Evolutionary conservation across 2,888 invertebrate genomes (phyloP).

Genomic region (Frankliniella fusca): DNA sequence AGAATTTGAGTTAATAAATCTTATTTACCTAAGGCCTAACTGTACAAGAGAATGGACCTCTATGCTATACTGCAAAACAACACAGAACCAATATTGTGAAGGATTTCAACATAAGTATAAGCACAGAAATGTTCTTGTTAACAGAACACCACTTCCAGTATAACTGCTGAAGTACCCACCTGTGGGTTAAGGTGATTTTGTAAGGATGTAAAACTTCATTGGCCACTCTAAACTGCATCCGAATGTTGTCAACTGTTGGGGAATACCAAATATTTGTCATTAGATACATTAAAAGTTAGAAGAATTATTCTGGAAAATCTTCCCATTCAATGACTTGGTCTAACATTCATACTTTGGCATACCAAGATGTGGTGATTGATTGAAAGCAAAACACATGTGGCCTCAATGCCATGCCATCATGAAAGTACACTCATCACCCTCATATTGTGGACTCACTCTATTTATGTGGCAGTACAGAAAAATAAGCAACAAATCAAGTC

Average conservation of each 20-base stretch:
- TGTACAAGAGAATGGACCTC: conserved; percentile 23
- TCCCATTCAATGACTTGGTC: too few relatives aligned
- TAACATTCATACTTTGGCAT: too few relatives aligned
- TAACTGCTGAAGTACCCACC: neutral
- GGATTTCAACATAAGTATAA: neutral
- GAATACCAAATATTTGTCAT: neutral
- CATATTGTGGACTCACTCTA: too few relatives aligned
- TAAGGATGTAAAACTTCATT: conserved; percentile 13
- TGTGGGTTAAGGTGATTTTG: conserved; percentile 10
- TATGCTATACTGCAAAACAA: neutral
- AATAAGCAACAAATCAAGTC: neutral
- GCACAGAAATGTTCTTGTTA: neutral
- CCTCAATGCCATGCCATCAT: too few relatives aligned
- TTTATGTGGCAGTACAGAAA: neutral
- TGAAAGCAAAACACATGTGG: too few relatives aligned
- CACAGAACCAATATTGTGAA: neutral
- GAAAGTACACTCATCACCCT: too few relatives aligned
- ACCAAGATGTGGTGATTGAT: too few relatives aligned
- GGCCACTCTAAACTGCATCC: conserved; percentile 8
- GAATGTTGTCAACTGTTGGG: neutral
- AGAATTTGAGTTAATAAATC: too few relatives aligned
- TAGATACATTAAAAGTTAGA: too few relatives aligned
- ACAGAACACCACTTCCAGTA: neutral
- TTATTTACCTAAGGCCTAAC: neutral
- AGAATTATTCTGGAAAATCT: too few relatives aligned